phyloP scores from a whole-genome alignment of 2,888 invertebrate species.

The Dryomyza anilis region DNA sequence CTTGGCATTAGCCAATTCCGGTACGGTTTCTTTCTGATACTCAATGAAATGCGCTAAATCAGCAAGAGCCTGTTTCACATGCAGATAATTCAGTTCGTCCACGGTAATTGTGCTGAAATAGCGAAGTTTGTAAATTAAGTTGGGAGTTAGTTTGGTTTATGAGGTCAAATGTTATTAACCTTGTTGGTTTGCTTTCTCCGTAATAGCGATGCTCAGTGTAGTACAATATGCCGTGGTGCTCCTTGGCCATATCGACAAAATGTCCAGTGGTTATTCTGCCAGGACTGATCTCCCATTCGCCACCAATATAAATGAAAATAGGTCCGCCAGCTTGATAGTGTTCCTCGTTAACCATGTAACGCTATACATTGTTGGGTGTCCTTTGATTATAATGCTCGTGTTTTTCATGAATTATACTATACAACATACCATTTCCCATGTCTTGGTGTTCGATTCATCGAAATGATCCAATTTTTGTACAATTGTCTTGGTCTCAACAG shows the following conservation, averaged over 20 bases:
- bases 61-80: slow-evolving; percentile 70
- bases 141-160: background rate
- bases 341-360: slow-evolving; percentile 64
- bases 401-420: too few species aligned
- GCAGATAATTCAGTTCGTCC: slow-evolving; percentile 67
- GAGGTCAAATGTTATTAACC: slow-evolving; percentile 62
- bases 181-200: slow-evolving; percentile 73
- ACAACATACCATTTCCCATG: slow-evolving; percentile 62
- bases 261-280: slow-evolving; percentile 67
- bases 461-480: slow-evolving; percentile 67
- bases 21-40: slow-evolving; percentile 55
- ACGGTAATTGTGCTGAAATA: slow-evolving; percentile 63
- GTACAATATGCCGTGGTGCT: slow-evolving; percentile 69
- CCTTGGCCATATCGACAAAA: slow-evolving; percentile 66
- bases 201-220: slow-evolving; percentile 85
- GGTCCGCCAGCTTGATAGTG: slow-evolving; percentile 64
- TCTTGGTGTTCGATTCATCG: slow-evolving; percentile 63
- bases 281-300: slow-evolving; percentile 71
- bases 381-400: background rate
- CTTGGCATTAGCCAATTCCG: slow-evolving; percentile 56
- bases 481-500: slow-evolving; percentile 48
- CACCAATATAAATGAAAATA: slow-evolving; percentile 71
- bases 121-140: background rate
- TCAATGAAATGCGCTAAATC: slow-evolving; percentile 70
- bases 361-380: too few species aligned